These are phyloP conservation scores for Scytalopus superciliaris DNA, from an alignment of 2,113 vertebrate genomes.

Conservation along the genomic window DNA sequence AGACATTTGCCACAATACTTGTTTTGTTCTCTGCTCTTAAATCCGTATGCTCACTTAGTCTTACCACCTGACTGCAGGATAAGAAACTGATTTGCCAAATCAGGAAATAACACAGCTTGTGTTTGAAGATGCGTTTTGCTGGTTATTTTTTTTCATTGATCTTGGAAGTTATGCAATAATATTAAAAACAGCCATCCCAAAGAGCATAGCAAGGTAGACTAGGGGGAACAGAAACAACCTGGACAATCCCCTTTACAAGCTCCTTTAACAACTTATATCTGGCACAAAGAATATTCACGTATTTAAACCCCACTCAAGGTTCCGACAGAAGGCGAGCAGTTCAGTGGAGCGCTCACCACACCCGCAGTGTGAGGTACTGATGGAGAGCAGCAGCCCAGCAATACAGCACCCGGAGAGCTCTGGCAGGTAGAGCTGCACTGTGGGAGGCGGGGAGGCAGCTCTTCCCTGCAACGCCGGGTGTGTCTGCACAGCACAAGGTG, in stretches of 20 bases:
- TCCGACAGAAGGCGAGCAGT: neutral
- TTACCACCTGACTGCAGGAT: neutral
- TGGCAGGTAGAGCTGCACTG: fast-evolving
- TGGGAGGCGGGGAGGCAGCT: neutral
- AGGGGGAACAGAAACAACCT: neutral
- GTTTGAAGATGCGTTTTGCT: conserved; percentile 2
- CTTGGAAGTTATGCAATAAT: conserved; percentile 31
- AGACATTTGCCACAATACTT: neutral
- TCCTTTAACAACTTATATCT: neutral
- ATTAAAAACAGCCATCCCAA: conserved; percentile 9
- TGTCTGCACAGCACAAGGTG: neutral
- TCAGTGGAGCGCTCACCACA: neutral
- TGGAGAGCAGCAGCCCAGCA: neutral
- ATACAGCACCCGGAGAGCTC: neutral
- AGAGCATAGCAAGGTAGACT: neutral
- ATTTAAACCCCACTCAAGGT: neutral
- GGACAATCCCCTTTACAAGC: neutral
- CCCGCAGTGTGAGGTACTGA: neutral
- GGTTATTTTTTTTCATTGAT: neutral
- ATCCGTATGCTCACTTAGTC: neutral
- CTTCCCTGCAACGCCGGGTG: neutral
- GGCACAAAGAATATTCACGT: neutral
- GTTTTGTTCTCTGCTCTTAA: neutral
- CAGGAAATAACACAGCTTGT: conserved; percentile 1
- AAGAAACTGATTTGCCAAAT: neutral